Evolutionary conservation across 2,888 invertebrate species (phyloP).

Genomic region (Resseliella maxima): DNA sequence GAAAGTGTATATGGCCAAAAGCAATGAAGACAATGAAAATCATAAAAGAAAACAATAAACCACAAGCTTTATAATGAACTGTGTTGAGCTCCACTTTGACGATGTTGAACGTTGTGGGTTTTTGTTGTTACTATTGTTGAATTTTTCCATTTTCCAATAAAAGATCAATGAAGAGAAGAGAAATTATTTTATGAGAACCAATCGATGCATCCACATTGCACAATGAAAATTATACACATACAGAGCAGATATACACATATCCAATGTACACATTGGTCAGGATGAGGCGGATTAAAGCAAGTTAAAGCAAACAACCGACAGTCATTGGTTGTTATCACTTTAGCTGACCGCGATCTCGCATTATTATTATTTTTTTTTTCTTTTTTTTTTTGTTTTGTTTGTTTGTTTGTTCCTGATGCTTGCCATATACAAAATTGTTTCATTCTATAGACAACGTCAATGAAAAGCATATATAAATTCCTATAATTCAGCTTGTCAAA

Average conservation of each 20-base stretch:
- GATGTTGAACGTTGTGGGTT: no score
- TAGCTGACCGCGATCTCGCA: background rate
- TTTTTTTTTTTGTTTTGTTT: no score
- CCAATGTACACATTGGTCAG: background rate
- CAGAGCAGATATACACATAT: no score
- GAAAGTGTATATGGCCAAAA: background rate
- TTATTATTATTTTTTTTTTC: no score
- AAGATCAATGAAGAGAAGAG: background rate
- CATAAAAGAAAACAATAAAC: constrained; percentile 17
- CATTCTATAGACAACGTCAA: background rate
- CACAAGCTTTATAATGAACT: constrained; percentile 16
- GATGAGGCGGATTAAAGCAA: background rate
- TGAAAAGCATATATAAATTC: background rate
- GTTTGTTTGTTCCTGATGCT: no score
- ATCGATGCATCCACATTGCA: background rate
- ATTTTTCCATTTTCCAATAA: background rate
- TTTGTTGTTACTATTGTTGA: background rate
- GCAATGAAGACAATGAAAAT: background rate
- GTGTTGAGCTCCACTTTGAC: no score
- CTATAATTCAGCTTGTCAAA: background rate
- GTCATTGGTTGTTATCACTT: constrained; percentile 18
- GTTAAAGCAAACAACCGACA: background rate
- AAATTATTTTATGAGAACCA: background rate
- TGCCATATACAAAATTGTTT: background rate
- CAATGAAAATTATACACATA: background rate